A percentile compares a stretch with the other conserved stretches of the same genome.
Conservation (phyloP, 2,113 vertebrate genomes). For the Hippocampus comes region DNA sequence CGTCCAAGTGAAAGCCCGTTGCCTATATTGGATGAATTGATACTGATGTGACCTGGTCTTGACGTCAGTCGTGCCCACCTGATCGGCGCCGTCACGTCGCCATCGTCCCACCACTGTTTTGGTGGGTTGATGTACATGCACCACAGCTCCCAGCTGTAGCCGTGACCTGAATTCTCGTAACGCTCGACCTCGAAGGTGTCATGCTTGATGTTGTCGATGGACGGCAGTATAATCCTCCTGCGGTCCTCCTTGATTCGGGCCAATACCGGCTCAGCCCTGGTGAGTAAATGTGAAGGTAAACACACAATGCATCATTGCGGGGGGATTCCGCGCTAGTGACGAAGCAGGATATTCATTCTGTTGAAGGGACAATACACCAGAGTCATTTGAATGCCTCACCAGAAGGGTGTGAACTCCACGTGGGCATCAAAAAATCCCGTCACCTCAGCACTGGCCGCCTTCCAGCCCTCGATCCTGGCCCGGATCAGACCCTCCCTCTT, state of each 20-base stretch:
- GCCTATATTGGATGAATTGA: too few relatives aligned
- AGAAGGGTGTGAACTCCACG: slow-evolving; percentile 93
- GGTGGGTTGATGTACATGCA: slow-evolving; percentile 99
- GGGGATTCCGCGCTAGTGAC: neutral
- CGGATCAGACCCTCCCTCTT: slow-evolving; percentile 94
- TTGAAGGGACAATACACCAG: neutral
- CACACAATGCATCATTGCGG: neutral
- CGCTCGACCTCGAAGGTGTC: slow-evolving; percentile 92
- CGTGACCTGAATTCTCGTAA: slow-evolving; percentile 93
- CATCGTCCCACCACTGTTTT: slow-evolving; percentile 94
- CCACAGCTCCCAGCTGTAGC: slow-evolving; percentile 99
- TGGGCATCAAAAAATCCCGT: slow-evolving; percentile 96
- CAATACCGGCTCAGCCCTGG: slow-evolving; percentile 91
- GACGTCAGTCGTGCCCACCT: neutral
- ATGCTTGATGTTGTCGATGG: slow-evolving; percentile 97
- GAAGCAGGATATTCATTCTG: neutral
- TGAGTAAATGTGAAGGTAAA: neutral
- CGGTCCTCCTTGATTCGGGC: slow-evolving; percentile 89
- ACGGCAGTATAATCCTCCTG: slow-evolving; percentile 88
- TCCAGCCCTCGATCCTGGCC: slow-evolving; percentile 95
- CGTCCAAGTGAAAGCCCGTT: too few relatives aligned
- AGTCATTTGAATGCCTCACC: slow-evolving; percentile 72
- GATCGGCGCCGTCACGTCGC: slow-evolving; percentile 90
- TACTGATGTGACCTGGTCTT: too few relatives aligned
- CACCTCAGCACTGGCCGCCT: slow-evolving; percentile 87